Evolutionary conservation across 2,113 vertebrate species (phyloP), one percentile per base, ranked within the genome.

Genomic region (Plecturocebus donacophilus): DNA sequence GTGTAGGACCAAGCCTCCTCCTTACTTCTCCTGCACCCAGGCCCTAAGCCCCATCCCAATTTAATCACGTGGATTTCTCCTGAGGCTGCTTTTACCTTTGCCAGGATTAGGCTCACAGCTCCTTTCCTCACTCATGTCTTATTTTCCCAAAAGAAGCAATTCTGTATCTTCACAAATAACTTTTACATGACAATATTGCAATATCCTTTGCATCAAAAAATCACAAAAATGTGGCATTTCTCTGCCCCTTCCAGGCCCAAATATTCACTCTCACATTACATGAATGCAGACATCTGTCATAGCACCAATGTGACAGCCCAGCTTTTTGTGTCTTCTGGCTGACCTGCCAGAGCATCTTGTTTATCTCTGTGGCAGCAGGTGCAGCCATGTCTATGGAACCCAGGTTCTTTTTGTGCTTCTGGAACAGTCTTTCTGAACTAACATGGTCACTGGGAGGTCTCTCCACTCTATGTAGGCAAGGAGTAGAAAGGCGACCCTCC

Each of bases 201-300:
- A 85, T 40, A 42, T 20, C 30, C 38, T 71, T 89, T 64, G 19
- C 64, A 61, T 82, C 96, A 97, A 23, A 35, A 86, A 94, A 82
- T 93, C 75, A 75, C 83, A 35, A 95, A 97, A 97, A 96, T 83
- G 47, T 84, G 68, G 42, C 56, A 89, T 95, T 83, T 97, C 82
- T 87, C 71, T 92, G 87, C 45, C 76, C 94, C 75, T 70, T 92
- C 66, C 38, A 84, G 38, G 86, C 79, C 71, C 9, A 49, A 73
- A 83, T 54, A 86, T n/a, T 91, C 16, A 76, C n/a, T 35, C 12
- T 95, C 75, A 82, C 20, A 75, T 81, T 70, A 73, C n/a, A 70
- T 73, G 56, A 56, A 27, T 42, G 30, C 21, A 61, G 81, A 16
- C 42, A 92, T 94, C 95, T 92, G 93, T 95, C 85, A 95, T 54